A percentile compares a stretch with the other conserved stretches of the same genome.
Evolutionary conservation across 2,888 invertebrate genomes (phyloP).

Genomic region (Lasius platythorax): DNA sequence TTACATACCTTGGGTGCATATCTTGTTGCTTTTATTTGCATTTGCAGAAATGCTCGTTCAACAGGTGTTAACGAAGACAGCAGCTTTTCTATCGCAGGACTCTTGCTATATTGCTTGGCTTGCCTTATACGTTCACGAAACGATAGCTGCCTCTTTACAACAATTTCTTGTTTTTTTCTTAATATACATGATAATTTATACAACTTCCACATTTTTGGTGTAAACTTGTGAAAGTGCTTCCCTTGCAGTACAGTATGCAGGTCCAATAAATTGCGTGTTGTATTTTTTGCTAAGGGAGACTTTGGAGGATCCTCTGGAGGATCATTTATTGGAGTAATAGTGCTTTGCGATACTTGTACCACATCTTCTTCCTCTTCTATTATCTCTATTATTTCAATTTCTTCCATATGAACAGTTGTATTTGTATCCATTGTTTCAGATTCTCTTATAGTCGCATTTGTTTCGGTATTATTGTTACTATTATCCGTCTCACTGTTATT

Average conservation of each 20-base stretch:
- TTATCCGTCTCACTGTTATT: background rate
- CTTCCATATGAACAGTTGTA: background rate
- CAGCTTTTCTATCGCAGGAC: constrained; percentile 27
- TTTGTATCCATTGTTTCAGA: background rate
- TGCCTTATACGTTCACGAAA: constrained; percentile 43
- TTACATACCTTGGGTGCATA: constrained; percentile 16
- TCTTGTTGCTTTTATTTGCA: constrained; percentile 26
- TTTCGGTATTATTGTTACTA: background rate
- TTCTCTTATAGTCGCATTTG: background rate
- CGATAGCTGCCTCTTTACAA: constrained; percentile 6
- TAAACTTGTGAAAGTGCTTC: constrained; percentile 32
- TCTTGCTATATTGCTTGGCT: constrained; percentile 45
- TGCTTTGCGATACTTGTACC: background rate
- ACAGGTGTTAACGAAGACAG: constrained; percentile 31
- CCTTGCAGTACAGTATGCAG: background rate
- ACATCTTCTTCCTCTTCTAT: background rate
- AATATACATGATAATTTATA: constrained; percentile 36
- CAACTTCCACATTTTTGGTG: constrained; percentile 50
- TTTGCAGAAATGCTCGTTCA: constrained; percentile 31
- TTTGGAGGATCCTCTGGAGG: background rate
- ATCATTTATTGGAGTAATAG: background rate
- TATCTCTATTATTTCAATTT: constrained; percentile 25
- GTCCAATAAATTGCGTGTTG: background rate
- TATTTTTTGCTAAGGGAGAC: background rate
- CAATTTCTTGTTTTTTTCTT: constrained; percentile 19